Base-by-base conservation (phyloP, 2,797 vertebrate genomes). In the Acrocephalus scirpaceus region DNA sequence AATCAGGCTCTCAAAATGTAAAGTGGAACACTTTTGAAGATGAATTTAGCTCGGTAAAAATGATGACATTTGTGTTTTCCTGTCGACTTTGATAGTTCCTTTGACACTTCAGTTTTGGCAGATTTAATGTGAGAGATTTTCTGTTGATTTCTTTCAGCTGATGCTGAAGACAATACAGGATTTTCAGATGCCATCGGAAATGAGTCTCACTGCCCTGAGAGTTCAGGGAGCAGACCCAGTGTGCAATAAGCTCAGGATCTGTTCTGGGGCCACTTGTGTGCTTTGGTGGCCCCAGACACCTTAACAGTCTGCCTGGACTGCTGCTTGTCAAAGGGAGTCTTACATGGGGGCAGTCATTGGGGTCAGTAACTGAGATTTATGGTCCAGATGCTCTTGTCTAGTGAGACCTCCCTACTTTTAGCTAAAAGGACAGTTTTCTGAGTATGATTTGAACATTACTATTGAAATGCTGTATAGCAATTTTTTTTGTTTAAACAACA, bases 241-340 rank as follows among this genome's bases (percentile, higher is more conserved):
- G 1, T 48, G 1, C 27, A 32, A 3, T 4, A 16, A 26, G 22
- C 34, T 50, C 36, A n/a, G 25, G 23, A 9, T 38, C 26, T 38
- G 8, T 22, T 36, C 42, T 70, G 54, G 8, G 54, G 19, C 12
- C 27, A 5, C 16, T 16, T 11, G 7, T 0, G 0, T 38, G 27
- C 10, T 57, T 48, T 47, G 67, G 44, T 70, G 45, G 45, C 14
- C 26, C 7, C 36, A 32, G 15, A 26, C 9, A 47, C 29, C 38
- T 71, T 19, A 56, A 19, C 2, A 3, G 16, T 44, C 27, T 15
- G 27, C 7, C 32, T 64, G 30, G 27, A 80, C 61, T 60, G 19
- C 9, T 36, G 1, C 25, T 73, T 77, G 12, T 27, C 7, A 22
- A 65, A 38, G 16, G 16, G 25, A 83, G 5, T 20, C 7, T 64